Base-by-base conservation (phyloP, 2,113 vertebrate species). In the Ellobius talpinus region DNA sequence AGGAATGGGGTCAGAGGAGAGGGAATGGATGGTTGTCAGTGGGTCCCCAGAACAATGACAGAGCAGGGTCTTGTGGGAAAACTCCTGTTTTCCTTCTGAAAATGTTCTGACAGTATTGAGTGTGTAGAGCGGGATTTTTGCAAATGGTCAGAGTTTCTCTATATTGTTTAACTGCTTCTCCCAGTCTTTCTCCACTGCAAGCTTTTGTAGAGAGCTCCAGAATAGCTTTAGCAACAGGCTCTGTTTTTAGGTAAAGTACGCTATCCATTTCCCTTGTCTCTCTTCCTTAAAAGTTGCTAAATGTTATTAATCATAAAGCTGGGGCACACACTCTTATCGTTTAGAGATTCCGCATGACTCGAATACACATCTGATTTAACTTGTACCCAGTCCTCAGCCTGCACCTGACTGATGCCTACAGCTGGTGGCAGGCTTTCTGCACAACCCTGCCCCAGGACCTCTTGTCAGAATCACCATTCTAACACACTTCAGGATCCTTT, bases 91-190 rank as follows among this genome's bases (percentile, higher is more conserved):
- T 39, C 0, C 3, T 42, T 12, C 87, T 72, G 85, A 55, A 78
- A 90, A 2, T 21, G n/a, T 13, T 96, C 89, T 97, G 0, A 0
- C 45, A 50, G 68, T 66, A 52, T 61, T 97, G 66, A 5, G 84
- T 96, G 95, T 97, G 87, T 77, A 97, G 81, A 74, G 50, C 93
- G 96, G 95, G 95, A 81, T 94, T 97, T 97, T 96, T 95, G 79
- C 94, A 96, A 94, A 72, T 98, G 96, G 96, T 96, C 74, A 72
- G 84, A 79, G 97, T 96, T 95, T 95, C 95, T 74, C 95, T 93
- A 88, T 2, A 14, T 50, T 66, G 84, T 39, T 91, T 58, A 47
- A 36, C 24, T 42, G 1, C 45, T 77, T 39, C n/a, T 74, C 10
- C 45, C 29, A 70, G 12, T 23, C n/a, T 1, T 26, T 7, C 3